phyloP scores from a whole-genome alignment of 1,140 invertebrate species.

The Hycleus phaleratus region DNA sequence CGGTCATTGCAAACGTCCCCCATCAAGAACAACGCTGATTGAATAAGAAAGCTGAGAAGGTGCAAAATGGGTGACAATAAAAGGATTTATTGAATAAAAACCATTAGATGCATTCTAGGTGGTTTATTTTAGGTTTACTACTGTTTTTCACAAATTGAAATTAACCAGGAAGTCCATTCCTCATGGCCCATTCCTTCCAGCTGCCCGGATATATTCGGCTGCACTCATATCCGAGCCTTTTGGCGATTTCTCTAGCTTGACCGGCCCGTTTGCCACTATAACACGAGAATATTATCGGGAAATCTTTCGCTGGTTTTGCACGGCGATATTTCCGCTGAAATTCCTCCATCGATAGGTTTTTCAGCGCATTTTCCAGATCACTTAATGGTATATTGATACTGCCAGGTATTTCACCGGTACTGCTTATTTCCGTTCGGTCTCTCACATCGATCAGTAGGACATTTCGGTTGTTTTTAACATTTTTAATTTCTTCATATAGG shows the following conservation, averaged over 20 bases:
- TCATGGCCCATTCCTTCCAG: slow-evolving; percentile 15
- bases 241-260: slow-evolving; percentile 36
- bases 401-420: slow-evolving; percentile 56
- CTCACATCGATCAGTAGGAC: slow-evolving; percentile 56
- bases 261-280: slow-evolving; percentile 41
- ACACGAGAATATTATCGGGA: slow-evolving; percentile 43
- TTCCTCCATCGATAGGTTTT: slow-evolving; percentile 32
- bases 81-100: too few species aligned
- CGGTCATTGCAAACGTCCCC: too few species aligned
- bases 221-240: slow-evolving; percentile 41
- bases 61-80: too few species aligned
- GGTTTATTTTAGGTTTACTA: too few species aligned
- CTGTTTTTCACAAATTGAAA: too few species aligned
- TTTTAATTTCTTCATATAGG: slow-evolving; percentile 30
- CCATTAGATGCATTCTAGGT: too few species aligned
- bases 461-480: slow-evolving; percentile 37
- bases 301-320: slow-evolving; percentile 38
- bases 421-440: slow-evolving; percentile 53
- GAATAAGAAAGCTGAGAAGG: too few species aligned
- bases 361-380: slow-evolving; percentile 35
- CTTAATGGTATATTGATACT: slow-evolving; percentile 58
- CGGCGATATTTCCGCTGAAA: slow-evolving; percentile 38
- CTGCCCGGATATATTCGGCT: slow-evolving; percentile 8
- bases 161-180: not conserved
- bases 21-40: too few species aligned